A percentile compares a stretch with the other conserved stretches of the same genome.
Conservation (phyloP, 2,797 vertebrate genomes). For the Pantherophis vulpinus region DNA sequence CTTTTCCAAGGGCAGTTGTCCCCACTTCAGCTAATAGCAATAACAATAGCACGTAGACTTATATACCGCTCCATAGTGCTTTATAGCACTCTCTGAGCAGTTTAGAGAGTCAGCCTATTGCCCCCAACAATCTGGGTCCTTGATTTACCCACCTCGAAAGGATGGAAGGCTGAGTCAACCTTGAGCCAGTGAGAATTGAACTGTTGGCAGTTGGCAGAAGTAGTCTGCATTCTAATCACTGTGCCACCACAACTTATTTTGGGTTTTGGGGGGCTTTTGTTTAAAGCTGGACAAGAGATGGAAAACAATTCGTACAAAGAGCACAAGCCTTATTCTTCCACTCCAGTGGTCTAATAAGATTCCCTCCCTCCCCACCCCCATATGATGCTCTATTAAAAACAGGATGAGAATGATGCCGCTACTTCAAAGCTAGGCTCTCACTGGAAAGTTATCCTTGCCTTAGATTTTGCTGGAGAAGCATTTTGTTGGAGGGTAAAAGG, state of each 20-base stretch:
- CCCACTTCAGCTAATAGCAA: background rate
- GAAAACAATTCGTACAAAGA: background rate
- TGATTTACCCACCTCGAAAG: background rate
- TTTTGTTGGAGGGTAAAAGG: background rate
- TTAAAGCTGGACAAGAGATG: background rate
- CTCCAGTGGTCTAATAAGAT: background rate
- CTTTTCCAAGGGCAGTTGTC: slow-evolving; percentile 8
- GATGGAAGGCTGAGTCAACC: background rate
- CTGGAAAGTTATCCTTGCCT: background rate
- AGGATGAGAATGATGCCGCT: no score
- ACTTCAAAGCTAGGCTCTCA: background rate
- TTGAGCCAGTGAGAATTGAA: background rate
- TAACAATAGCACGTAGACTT: background rate
- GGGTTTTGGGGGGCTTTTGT: background rate
- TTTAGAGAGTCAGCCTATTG: background rate
- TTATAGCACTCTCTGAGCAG: background rate
- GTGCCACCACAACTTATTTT: background rate
- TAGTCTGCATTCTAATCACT: background rate
- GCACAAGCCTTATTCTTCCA: background rate
- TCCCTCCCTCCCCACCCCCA: background rate
- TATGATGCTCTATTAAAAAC: background rate
- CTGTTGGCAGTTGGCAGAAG: background rate
- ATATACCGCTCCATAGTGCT: background rate
- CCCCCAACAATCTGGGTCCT: background rate
- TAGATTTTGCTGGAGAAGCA: background rate